Percentiles rank a stretch among this genome's conserved stretches.
These are phyloP conservation scores for Pogonophryne albipinna DNA, from an alignment of 2,797 vertebrate species.

Conservation along the genomic window DNA sequence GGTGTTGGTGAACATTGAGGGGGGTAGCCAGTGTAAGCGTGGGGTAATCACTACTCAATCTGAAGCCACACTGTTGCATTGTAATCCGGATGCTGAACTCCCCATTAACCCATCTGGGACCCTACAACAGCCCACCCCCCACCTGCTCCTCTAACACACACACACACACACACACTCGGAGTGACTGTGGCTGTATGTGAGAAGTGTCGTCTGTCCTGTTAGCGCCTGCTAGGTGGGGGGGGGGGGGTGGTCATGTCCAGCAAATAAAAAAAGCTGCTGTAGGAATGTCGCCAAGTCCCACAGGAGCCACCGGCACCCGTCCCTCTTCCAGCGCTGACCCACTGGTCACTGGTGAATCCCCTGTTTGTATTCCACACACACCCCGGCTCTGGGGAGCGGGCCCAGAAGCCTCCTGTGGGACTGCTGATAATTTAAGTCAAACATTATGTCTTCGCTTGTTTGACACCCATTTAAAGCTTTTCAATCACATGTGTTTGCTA, in stretches of 20 bases:
- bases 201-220: constrained; percentile 69
- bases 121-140: constrained; percentile 56
- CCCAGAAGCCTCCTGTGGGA: constrained; percentile 74
- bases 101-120: constrained; percentile 97
- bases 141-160: constrained; percentile 31
- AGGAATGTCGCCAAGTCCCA: constrained; percentile 79
- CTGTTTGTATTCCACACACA: constrained; percentile 80
- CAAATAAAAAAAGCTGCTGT: constrained; percentile 77
- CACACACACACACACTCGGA: constrained; percentile 40
- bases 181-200: constrained; percentile 59
- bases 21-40: constrained; percentile 56
- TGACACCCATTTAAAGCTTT: constrained; percentile 83
- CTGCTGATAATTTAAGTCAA: constrained; percentile 84
- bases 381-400: constrained; percentile 71
- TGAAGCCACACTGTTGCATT: constrained; percentile 93
- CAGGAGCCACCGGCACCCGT: constrained; percentile 57
- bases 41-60: constrained; percentile 92
- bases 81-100: constrained; percentile 98
- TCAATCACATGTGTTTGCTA: constrained; percentile 81
- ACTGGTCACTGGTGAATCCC: constrained; percentile 78
- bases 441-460: constrained; percentile 82
- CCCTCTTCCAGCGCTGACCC: constrained; percentile 71
- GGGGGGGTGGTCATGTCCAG: constrained; percentile 59
- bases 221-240: constrained; percentile 40
- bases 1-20: constrained; percentile 36